Conservation (phyloP, 2,113 vertebrate species). For the Paratilapia polleni region DNA sequence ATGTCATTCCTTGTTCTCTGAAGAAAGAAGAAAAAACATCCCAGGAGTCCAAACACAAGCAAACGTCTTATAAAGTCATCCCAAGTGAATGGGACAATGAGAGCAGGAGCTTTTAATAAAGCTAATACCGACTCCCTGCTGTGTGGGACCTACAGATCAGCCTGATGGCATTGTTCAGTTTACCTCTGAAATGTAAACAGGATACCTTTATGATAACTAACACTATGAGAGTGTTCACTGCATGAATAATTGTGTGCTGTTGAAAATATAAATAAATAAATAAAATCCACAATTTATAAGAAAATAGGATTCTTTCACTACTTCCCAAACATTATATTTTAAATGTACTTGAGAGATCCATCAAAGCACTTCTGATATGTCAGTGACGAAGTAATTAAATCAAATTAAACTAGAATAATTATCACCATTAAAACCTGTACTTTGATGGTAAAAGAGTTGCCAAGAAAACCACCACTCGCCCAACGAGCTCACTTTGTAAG, state of each 20-base stretch:
- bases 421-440: neutral
- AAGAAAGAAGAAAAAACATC: neutral
- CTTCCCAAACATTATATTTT: neutral
- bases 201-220: neutral
- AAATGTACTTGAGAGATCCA: neutral
- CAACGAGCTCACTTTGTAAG: neutral
- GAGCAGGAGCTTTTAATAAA: neutral
- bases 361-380: neutral
- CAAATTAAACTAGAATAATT: neutral
- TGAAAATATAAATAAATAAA: no score
- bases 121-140: neutral
- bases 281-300: neutral
- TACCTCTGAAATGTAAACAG: neutral
- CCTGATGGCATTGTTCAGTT: neutral
- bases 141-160: neutral
- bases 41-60: no score
- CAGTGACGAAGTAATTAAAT: neutral
- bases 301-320: neutral
- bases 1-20: neutral
- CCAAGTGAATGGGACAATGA: neutral
- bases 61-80: no score
- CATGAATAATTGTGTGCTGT: neutral
- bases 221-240: neutral
- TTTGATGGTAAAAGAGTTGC: neutral
- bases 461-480: neutral